phyloP scores from a whole-genome alignment of 2,797 vertebrate genomes.

The Acestrorhynchus altus region DNA sequence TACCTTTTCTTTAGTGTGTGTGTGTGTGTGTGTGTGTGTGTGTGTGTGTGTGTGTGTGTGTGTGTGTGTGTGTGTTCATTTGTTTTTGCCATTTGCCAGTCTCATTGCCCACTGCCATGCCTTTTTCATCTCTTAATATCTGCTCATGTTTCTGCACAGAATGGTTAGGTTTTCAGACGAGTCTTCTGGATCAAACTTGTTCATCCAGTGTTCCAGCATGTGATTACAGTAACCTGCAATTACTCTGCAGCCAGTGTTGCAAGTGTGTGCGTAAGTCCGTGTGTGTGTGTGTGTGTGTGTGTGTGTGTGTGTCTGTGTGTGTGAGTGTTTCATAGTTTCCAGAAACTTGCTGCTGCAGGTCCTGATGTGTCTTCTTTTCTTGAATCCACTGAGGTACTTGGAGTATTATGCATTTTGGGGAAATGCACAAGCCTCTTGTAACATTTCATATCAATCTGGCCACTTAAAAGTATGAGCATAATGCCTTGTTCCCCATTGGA shows the following conservation, averaged over 20 bases:
- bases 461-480: neutral
- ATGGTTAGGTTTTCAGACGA: slow-evolving; percentile 6
- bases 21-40: neutral
- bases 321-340: slow-evolving; percentile 24
- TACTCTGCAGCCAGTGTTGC: slow-evolving; percentile 5
- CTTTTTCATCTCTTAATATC: neutral
- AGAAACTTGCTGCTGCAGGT: slow-evolving; percentile 52
- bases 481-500: neutral
- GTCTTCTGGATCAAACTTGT: slow-evolving; percentile 33
- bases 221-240: slow-evolving; percentile 37
- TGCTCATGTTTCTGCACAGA: neutral
- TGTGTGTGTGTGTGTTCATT: neutral
- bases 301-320: slow-evolving; percentile 26
- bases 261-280: slow-evolving; percentile 6
- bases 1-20: neutral
- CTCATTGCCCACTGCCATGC: neutral
- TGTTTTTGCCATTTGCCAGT: neutral
- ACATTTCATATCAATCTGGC: neutral
- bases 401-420: neutral
- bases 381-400: slow-evolving; percentile 25
- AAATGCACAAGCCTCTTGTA: neutral
- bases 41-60: neutral
- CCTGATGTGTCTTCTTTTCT: slow-evolving; percentile 17
- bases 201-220: slow-evolving; percentile 32
- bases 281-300: slow-evolving; percentile 26